Evolutionary conservation across 1,140 invertebrate species (phyloP), one percentile per base, ranked within the genome.

Genomic region (Trachelipus rathkii): DNA sequence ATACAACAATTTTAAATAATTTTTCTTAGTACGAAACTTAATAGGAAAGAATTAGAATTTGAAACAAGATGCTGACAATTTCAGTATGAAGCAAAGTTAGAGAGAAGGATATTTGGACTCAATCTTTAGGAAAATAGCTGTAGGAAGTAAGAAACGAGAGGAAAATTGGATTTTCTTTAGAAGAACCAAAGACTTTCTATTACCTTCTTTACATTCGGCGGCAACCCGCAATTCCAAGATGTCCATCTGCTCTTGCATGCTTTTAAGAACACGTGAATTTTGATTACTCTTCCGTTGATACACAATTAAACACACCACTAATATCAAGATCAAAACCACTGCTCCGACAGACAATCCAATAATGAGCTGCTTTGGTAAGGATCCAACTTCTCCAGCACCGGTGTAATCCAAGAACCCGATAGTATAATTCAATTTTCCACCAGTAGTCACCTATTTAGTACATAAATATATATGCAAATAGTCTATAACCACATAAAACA

Each of bases 181-280:
- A n/a, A n/a, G n/a, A n/a, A n/a, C n/a, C n/a, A n/a, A n/a, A n/a
- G n/a, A n/a, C n/a, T n/a, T n/a, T n/a, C n/a, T n/a, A n/a, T n/a
- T n/a, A n/a, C n/a, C n/a, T n/a, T n/a, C n/a, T n/a, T n/a, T n/a
- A n/a, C n/a, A 99, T 85, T 99, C 97, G 43, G 96, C 95, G 21
- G 96, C 96, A 44, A 99, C 97, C 77, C 95, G 89, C 81, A 98
- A 87, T 84, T 99, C 98, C 78, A 99, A 87, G 78, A 97, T 96
- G 87, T 99, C 97, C 96, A 99, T 99, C 86, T 99, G 97, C 84
- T 98, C 96, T 86, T 99, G 96, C 95, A 99, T 97, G 85, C 96
- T 97, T 83, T 98, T 98, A 77, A 99, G 88, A 53, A 98, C 96
- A 67, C 96, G 89, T 83, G 94, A 96, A 84, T 94, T 98, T 86